Percentiles rank a stretch among this genome's conserved stretches.
These are phyloP conservation scores for Tetrao urogallus DNA, from an alignment of 2,113 vertebrate genomes.

Conservation along the genomic window DNA sequence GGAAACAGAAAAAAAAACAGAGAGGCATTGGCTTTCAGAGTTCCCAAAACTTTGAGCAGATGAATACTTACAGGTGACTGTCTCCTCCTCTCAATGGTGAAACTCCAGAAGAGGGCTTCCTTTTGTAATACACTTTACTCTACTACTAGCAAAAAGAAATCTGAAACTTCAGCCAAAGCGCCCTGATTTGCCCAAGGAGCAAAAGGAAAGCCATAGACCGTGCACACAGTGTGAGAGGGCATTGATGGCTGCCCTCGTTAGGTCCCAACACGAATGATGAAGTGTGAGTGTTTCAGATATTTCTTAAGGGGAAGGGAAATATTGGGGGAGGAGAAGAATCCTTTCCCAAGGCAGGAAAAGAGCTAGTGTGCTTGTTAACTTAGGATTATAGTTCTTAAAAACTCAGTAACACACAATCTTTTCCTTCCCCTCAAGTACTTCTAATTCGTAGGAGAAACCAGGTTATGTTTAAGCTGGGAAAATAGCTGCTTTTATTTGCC, in stretches of 20 bases:
- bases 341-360: not conserved
- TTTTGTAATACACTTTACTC: not conserved
- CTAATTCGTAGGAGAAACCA: slow-evolving; percentile 38
- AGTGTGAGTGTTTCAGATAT: not conserved
- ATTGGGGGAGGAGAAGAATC: not conserved
- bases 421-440: not conserved
- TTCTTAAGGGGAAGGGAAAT: not conserved
- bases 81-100: not conserved
- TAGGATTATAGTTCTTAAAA: slow-evolving; percentile 1
- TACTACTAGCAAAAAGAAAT: not conserved
- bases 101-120: not conserved
- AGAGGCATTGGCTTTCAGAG: not conserved
- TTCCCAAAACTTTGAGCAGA: not conserved
- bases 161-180: not conserved
- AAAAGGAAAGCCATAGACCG: not conserved
- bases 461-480: slow-evolving; percentile 48
- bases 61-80: not conserved
- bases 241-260: not conserved
- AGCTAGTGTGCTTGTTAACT: not conserved
- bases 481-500: slow-evolving; percentile 51
- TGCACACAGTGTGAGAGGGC: not conserved
- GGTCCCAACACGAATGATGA: not conserved
- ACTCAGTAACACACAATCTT: not conserved
- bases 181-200: not conserved
- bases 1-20: not conserved